phyloP scores from a whole-genome alignment of 2,888 invertebrate species.

The Xylocampa areola region DNA sequence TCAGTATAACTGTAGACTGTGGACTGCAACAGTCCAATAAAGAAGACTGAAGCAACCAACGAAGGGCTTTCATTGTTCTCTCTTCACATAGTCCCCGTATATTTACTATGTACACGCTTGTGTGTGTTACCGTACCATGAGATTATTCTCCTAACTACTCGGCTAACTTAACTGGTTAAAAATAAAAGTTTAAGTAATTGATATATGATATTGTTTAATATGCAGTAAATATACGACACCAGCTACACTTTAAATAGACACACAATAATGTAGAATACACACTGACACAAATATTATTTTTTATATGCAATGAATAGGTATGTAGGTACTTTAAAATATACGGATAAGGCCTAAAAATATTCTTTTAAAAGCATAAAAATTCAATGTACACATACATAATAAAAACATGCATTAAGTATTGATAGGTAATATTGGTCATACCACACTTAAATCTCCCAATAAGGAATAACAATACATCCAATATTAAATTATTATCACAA shows the following conservation, averaged over 20 bases:
- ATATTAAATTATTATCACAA: conserved; percentile 34
- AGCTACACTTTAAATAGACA: conserved; percentile 38
- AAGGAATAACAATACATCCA: conserved; percentile 6
- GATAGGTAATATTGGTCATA: neutral
- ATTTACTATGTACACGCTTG: no score
- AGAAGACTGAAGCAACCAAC: no score
- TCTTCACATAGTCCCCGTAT: no score
- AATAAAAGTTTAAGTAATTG: conserved; percentile 24
- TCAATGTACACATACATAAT: neutral
- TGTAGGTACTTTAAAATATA: no score
- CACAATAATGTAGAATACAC: neutral
- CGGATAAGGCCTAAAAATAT: no score
- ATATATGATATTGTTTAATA: conserved; percentile 32
- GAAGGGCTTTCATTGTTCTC: no score
- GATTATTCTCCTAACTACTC: no score
- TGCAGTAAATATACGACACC: conserved; percentile 20
- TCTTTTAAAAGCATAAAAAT: no score
- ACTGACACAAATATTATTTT: conserved; percentile 1
- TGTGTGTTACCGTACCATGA: no score
- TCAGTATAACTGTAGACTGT: no score
- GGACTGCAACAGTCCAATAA: no score
- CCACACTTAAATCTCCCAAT: conserved; percentile 2
- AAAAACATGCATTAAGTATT: neutral
- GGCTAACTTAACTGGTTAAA: neutral
- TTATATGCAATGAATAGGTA: no score